Evolutionary conservation across 2,797 vertebrate species (phyloP), one percentile per base, ranked within the genome.

Genomic region (Crypturellus tataupa): DNA sequence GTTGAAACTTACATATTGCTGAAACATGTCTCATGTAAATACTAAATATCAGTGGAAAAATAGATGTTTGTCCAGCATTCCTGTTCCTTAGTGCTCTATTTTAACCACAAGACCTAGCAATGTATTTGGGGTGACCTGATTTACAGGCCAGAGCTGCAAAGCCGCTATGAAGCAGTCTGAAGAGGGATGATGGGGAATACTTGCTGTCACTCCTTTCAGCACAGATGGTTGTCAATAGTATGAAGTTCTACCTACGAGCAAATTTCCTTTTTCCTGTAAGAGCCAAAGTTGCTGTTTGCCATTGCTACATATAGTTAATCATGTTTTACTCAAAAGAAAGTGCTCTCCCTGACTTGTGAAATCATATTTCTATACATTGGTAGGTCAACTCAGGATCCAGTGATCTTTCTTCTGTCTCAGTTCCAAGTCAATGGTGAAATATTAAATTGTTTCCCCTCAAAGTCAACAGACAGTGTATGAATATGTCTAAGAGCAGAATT

Each of bases 401-500:
- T 79, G 75, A 76, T 95, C 73, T 51, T 73, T 47, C 60, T 94
- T 90, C 85, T 85, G 77, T 60, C 94, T 86, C 56, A 24, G 40
- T 81, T 87, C 78, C 89, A 91, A 95, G 70, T 87, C 82, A 79
- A 67, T 91, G 5, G 39, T 56, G 40, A 60, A 80, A 73, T 19
- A 23, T 53, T 84, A 85, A 89, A 85, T 65, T 70, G 65, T 76
- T 87, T 47, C n/a, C 13, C 80, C 47, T 33, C 3, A 0, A 19
- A 10, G 8, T 53, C 40, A 44, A 68, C 53, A 44, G 35, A 60
- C 63, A 90, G 85, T 31, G 44, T 9, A 21, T 1, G 5, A 76
- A 20, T 49, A 69, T 42, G 56, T 20, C 10, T 73, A 55, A 86
- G 53, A 19, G 60, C 53, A 88, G 68, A 73, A 85, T 87, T 85